Evolutionary conservation across 1,140 invertebrate genomes (phyloP).

Genomic region (Drosophila ananassae): DNA sequence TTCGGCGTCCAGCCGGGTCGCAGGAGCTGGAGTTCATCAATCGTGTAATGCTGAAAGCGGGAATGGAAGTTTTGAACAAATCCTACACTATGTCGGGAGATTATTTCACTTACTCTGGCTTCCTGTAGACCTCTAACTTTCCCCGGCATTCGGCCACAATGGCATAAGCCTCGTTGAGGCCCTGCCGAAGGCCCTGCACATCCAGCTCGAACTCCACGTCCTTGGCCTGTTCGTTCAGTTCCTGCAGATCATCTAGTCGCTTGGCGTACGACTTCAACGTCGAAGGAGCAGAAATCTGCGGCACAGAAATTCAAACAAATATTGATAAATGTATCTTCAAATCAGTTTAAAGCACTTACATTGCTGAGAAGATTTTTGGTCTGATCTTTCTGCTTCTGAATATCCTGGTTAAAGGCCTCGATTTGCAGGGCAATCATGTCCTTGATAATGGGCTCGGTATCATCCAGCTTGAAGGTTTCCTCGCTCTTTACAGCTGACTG

Average conservation of each 20-base stretch:
- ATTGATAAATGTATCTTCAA: background rate
- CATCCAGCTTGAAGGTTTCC: conserved; percentile 42
- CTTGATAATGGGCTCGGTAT: conserved; percentile 63
- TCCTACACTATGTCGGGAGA: background rate
- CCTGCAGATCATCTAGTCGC: conserved; percentile 85
- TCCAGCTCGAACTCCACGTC: conserved; percentile 83
- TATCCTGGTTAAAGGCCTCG: conserved; percentile 87
- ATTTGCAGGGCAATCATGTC: conserved; percentile 85
- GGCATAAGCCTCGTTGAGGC: conserved; percentile 86
- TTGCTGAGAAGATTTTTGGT: conserved; percentile 84
- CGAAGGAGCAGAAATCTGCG: conserved; percentile 85
- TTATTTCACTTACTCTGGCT: conserved; percentile 85
- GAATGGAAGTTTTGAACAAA: background rate
- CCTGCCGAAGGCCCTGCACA: conserved; percentile 85
- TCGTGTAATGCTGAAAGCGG: conserved; percentile 54
- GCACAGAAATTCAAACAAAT: background rate
- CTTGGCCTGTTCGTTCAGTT: conserved; percentile 85
- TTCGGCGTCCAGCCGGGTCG: conserved; percentile 85
- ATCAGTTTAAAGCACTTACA: conserved; percentile 63
- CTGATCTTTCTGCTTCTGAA: conserved; percentile 86
- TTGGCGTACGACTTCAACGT: conserved; percentile 85
- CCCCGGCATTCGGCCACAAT: conserved; percentile 87
- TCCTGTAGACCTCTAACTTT: conserved; percentile 83
- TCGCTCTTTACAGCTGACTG: background rate
- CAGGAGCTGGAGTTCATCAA: conserved; percentile 62